phyloP scores from a whole-genome alignment of 2,888 invertebrate species.

The Phortica magna region DNA sequence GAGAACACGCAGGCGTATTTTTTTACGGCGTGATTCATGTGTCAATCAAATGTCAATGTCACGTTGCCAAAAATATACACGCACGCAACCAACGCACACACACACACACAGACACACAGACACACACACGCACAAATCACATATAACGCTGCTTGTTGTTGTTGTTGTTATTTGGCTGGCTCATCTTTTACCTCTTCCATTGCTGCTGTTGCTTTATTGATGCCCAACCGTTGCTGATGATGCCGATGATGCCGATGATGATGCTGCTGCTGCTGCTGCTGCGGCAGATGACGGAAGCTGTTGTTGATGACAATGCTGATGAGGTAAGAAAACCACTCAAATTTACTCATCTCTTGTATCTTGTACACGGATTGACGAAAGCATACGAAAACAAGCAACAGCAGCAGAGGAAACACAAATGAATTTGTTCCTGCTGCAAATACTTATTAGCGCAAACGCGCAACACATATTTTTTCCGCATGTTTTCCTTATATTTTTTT shows the following conservation, averaged over 20 bases:
- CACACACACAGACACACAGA: not conserved
- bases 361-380: not conserved
- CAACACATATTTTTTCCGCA: not conserved
- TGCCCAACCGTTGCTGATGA: not conserved
- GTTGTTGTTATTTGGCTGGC: too few species aligned
- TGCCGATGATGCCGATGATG: not conserved
- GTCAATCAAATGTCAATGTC: constrained; percentile 76
- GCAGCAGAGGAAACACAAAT: not conserved
- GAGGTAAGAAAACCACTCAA: constrained; percentile 11
- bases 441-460: not conserved
- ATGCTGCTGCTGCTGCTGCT: not conserved
- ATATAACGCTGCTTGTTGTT: too few species aligned
- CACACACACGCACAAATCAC: not conserved
- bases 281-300: not conserved
- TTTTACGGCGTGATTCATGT: constrained; percentile 69
- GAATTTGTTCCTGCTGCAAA: not conserved
- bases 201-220: too few species aligned
- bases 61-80: constrained; percentile 38
- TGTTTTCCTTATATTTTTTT: not conserved
- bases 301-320: not conserved
- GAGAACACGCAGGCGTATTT: constrained; percentile 44
- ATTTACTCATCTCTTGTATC: not conserved
- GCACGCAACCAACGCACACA: not conserved
- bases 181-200: too few species aligned
- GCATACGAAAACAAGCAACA: not conserved